A percentile compares a stretch with the other conserved stretches of the same genome.
Evolutionary conservation across 2,113 vertebrate genomes (phyloP).

Genomic region (Brevimyrus niger): DNA sequence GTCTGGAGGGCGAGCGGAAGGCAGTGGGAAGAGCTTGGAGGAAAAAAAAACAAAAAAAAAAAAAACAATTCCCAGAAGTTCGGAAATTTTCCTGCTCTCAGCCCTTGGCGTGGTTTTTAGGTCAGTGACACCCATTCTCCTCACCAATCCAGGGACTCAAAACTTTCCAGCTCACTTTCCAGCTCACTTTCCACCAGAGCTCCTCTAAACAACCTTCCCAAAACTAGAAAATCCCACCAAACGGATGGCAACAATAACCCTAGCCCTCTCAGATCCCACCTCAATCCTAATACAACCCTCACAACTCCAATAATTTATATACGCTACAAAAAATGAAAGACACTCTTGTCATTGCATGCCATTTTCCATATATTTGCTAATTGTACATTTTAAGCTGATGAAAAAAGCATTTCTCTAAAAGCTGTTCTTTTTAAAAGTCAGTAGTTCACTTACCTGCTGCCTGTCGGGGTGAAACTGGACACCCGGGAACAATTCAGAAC

Average conservation of each 20-base stretch:
- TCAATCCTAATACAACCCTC: background rate
- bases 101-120: background rate
- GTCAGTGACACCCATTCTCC: background rate
- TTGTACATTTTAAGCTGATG: background rate
- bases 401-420: background rate
- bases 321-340: background rate
- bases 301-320: background rate
- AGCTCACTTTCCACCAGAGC: background rate
- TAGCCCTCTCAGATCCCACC: background rate
- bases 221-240: background rate
- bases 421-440: background rate
- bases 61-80: background rate
- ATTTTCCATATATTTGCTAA: background rate
- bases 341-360: background rate
- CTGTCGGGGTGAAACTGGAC: background rate
- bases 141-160: background rate
- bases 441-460: background rate
- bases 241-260: background rate
- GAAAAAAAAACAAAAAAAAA: background rate
- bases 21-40: background rate
- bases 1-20: background rate
- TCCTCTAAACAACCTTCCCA: background rate
- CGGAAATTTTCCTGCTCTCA: background rate
- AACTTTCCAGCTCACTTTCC: background rate
- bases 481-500: background rate